Evolutionary conservation across 2,888 invertebrate genomes (phyloP), one percentile per base, ranked within the genome.

Genomic region (Parnassius smintheus): DNA sequence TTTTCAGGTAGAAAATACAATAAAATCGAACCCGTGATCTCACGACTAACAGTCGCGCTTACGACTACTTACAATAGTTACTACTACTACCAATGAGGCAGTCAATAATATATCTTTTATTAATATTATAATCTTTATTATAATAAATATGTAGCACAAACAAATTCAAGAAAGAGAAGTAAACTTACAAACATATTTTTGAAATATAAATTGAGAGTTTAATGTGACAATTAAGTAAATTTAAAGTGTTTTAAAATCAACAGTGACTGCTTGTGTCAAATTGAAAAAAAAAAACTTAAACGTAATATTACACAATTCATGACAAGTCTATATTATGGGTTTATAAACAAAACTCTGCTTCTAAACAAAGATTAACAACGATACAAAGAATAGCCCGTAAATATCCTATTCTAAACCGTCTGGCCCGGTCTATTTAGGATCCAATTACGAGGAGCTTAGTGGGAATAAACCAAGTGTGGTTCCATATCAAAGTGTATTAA

Each of bases 401-500:
- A 56, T 71, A 77, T 76, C 74, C 76, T 75, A 77, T 71, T 79
- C 76, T 80, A 75, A 77, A 76, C 77, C 70, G 76, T 74, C 77
- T 76, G 71, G 72, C 77, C 77, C 88, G 88, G 90, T 90, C 90
- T 88, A 90, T 91, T 90, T 90, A 85, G 85, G 82, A 88, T 90
- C 88, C 90, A 91, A 91, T 91, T 91, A 90, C 88, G 88, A 78
- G 75, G 81, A 85, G 90, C 90, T 91, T 91, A 90, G 90, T 84
- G 80, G 81, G 83, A n/a, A 10, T 86, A 91, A 90, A 85, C 86
- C 81, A 78, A 54, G 77, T 64, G 69, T 72, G 85, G 77, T 65
- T 52, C 13, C 72, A 72, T 48, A n/a, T 48, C 10, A 48, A 48
- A 48, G 3, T 10, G n/a, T 48, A 9, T 3, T 11, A 48, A 48